These are phyloP conservation scores for Panthera uncia DNA, from an alignment of 2,113 vertebrate genomes.

Conservation along the genomic window DNA sequence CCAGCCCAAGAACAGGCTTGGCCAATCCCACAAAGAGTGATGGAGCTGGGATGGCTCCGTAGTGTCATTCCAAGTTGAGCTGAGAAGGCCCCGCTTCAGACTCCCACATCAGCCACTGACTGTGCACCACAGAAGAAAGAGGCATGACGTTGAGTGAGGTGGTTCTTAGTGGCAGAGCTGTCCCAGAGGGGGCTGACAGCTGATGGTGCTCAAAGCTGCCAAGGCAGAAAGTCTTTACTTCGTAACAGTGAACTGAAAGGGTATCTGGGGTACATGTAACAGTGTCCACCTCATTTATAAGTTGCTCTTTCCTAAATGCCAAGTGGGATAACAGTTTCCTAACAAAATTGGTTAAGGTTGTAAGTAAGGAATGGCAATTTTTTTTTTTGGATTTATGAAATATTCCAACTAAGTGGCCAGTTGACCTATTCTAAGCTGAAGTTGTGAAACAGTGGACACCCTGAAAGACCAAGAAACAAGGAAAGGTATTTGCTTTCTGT, in stretches of 20 bases:
- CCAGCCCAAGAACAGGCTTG: too few species aligned
- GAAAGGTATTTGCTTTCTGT: not conserved
- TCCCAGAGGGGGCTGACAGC: not conserved
- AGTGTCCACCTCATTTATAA: not conserved
- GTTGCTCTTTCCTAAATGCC: not conserved
- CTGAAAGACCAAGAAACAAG: not conserved
- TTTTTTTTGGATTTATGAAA: not conserved
- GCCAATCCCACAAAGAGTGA: not conserved
- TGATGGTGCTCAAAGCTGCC: accelerated
- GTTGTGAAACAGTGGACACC: not conserved
- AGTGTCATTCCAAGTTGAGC: not conserved
- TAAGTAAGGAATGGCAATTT: not conserved
- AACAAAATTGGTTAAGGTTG: not conserved
- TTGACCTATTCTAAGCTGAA: not conserved
- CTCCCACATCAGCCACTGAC: not conserved
- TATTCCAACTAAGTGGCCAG: not conserved
- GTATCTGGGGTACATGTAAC: not conserved
- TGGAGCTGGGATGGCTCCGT: too few species aligned
- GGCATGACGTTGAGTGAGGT: accelerated
- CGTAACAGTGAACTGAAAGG: not conserved
- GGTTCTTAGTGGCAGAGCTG: not conserved
- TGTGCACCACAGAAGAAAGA: not conserved
- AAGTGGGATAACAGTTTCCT: not conserved
- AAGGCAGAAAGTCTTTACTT: not conserved
- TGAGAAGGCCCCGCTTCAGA: not conserved